Percentiles rank a stretch among this genome's conserved stretches.
Evolutionary conservation across 1,140 invertebrate genomes (phyloP).

Genomic region (Drosophila bocqueti): DNA sequence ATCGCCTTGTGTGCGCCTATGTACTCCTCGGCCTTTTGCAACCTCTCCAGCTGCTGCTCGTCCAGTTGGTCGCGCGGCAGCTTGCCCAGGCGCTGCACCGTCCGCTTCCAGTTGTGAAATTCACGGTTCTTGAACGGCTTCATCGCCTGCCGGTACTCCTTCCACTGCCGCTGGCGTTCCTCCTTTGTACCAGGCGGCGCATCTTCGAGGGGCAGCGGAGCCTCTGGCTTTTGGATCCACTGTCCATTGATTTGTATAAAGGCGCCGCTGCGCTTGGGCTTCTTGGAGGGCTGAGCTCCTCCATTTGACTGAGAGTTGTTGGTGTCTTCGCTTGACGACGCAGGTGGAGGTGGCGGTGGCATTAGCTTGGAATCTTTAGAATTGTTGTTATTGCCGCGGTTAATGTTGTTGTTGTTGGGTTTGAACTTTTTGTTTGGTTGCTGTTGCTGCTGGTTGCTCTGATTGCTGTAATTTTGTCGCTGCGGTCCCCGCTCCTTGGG

Average conservation of each 20-base stretch:
- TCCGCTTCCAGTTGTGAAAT: slow-evolving; percentile 74
- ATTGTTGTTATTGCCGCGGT: slow-evolving; percentile 17
- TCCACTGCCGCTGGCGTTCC: slow-evolving; percentile 72
- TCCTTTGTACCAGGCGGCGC: slow-evolving; percentile 66
- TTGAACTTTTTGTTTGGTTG: slow-evolving; percentile 61
- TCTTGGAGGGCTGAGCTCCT: slow-evolving; percentile 42
- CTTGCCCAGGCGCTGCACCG: slow-evolving; percentile 76
- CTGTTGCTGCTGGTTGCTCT: slow-evolving; percentile 7
- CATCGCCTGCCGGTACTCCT: slow-evolving; percentile 76
- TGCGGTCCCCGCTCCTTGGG: slow-evolving; percentile 55
- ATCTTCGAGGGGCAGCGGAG: slow-evolving; percentile 62
- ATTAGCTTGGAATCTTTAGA: slow-evolving; percentile 49
- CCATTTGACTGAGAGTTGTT: slow-evolving; percentile 6
- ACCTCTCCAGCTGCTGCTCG: slow-evolving; percentile 60
- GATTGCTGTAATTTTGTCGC: slow-evolving; percentile 29
- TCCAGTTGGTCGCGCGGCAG: slow-evolving; percentile 62
- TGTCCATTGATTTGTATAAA: slow-evolving; percentile 66
- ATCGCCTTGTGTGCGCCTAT: slow-evolving; percentile 75
- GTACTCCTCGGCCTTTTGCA: slow-evolving; percentile 69
- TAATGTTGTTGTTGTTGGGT: slow-evolving; percentile 18
- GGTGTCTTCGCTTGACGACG: slow-evolving; percentile 16
- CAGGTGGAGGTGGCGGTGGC: slow-evolving; percentile 58
- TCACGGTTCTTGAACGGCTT: slow-evolving; percentile 82
- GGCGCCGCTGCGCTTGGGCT: slow-evolving; percentile 53
- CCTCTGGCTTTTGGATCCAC: slow-evolving; percentile 71